Conservation (phyloP, 2,797 vertebrate genomes). For the Agapornis canus region DNA sequence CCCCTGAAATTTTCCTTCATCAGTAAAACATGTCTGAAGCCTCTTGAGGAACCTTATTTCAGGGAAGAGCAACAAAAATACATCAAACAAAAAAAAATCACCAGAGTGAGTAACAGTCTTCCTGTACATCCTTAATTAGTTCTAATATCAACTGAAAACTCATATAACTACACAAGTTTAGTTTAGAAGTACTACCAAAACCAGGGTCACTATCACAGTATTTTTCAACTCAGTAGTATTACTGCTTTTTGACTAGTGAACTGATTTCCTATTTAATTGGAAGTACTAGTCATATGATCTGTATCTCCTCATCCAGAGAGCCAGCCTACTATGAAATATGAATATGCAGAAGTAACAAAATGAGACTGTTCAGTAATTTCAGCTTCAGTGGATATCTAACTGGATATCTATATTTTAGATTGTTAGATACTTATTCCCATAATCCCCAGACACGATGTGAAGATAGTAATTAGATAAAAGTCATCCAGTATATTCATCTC, state of each 20-base stretch:
- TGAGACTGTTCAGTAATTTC: background rate
- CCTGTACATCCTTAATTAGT: background rate
- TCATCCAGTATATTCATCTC: background rate
- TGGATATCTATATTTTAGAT: background rate
- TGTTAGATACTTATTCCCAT: background rate
- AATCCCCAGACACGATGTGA: background rate
- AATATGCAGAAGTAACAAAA: background rate
- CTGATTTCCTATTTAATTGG: background rate
- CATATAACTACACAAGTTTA: background rate
- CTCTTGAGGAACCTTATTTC: background rate
- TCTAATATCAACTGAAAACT: background rate
- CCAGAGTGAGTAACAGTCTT: background rate
- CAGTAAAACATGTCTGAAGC: background rate
- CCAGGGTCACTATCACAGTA: background rate
- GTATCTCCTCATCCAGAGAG: background rate
- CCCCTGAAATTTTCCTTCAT: background rate
- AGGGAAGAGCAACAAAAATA: background rate
- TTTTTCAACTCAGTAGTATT: background rate
- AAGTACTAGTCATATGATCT: background rate
- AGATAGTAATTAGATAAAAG: background rate
- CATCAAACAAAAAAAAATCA: rapidly evolving
- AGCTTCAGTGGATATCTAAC: background rate
- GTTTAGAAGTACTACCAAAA: background rate
- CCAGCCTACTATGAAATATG: background rate
- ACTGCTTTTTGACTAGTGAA: background rate